A percentile compares a stretch with the other conserved stretches of the same genome.
Conservation (phyloP, 2,888 invertebrate species). For the Seira musarum region DNA sequence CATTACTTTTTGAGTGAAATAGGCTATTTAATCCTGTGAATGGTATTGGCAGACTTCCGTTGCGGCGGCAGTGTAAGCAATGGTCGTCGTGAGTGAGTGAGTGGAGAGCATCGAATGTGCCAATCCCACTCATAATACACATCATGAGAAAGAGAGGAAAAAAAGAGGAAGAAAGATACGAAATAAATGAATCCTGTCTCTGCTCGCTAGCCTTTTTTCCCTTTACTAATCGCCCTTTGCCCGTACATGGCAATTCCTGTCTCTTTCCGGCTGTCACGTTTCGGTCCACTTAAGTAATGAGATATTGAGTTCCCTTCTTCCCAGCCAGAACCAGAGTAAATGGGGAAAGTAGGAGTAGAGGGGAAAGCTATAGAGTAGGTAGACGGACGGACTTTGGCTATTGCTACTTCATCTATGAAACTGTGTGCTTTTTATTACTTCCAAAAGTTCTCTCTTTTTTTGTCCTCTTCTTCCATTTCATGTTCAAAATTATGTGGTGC, state of each 20-base stretch:
- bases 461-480: too few relatives aligned
- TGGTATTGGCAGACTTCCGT: slow-evolving; percentile 38
- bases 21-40: slow-evolving; percentile 39
- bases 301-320: slow-evolving; percentile 34
- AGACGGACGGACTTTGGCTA: too few relatives aligned
- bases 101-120: slow-evolving; percentile 4
- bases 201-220: slow-evolving; percentile 39
- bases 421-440: too few relatives aligned
- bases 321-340: too few relatives aligned
- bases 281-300: slow-evolving; percentile 46
- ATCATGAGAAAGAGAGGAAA: background rate
- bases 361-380: too few relatives aligned
- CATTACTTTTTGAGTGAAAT: slow-evolving; percentile 38
- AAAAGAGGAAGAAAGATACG: slow-evolving; percentile 28
- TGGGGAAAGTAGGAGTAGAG: too few relatives aligned
- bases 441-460: too few relatives aligned
- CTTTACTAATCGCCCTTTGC: slow-evolving; percentile 41
- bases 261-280: slow-evolving; percentile 47
- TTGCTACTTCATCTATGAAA: too few relatives aligned
- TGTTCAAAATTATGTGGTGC: too few relatives aligned
- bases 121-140: slow-evolving; percentile 26
- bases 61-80: slow-evolving; percentile 4
- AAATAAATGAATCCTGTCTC: slow-evolving; percentile 45
- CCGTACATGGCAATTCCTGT: slow-evolving; percentile 45
- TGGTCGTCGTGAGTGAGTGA: background rate